phyloP scores from a whole-genome alignment of 2,888 invertebrate genomes.

The Isotomurus palustris region DNA sequence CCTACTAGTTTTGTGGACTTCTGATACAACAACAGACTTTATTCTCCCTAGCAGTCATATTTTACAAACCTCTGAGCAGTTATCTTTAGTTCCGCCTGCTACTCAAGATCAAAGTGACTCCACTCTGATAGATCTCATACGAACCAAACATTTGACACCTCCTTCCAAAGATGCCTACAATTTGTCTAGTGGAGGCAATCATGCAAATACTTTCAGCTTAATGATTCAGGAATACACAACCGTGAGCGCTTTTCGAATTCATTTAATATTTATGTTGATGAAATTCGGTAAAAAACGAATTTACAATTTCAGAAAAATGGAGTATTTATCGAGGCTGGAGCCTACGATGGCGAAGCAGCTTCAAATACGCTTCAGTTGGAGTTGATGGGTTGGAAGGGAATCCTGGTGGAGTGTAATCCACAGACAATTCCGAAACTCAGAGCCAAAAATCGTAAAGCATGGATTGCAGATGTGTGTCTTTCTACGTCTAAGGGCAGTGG shows the following conservation, averaged over 20 bases:
- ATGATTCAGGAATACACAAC: not conserved
- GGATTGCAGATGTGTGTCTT: slow-evolving; percentile 7
- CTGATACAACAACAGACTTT: no score
- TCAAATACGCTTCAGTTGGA: slow-evolving; percentile 2
- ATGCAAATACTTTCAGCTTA: not conserved
- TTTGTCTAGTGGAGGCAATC: not conserved
- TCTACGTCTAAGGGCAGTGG: not conserved
- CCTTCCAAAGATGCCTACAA: not conserved
- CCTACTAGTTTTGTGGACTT: no score
- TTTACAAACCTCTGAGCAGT: no score
- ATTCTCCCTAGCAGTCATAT: no score
- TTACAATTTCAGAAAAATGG: not conserved
- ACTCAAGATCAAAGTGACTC: not conserved
- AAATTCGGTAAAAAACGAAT: not conserved
- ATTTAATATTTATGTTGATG: not conserved
- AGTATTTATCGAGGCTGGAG: slow-evolving; percentile 7
- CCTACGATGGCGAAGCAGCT: slow-evolving; percentile 9
- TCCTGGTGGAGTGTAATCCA: slow-evolving; percentile 9
- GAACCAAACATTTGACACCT: not conserved
- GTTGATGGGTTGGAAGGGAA: not conserved
- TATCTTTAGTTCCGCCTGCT: no score
- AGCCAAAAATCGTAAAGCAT: slow-evolving; percentile 8
- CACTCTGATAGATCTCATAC: not conserved
- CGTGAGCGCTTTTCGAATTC: not conserved
- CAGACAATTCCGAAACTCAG: not conserved